Conservation (phyloP, 2,888 invertebrate species). For the Parthenolecanium corni region DNA sequence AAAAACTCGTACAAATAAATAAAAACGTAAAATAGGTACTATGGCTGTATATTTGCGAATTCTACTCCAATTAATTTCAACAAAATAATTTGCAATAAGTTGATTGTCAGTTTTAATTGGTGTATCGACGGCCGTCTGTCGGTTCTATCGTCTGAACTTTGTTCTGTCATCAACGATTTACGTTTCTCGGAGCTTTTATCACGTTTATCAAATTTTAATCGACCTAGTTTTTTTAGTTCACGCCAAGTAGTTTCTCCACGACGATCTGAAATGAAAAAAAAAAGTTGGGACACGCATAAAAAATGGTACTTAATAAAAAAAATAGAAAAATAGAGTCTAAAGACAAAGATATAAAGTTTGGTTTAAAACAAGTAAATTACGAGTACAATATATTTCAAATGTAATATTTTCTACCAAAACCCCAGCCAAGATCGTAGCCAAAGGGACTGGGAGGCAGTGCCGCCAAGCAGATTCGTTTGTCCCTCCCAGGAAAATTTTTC, state of each 20-base stretch:
- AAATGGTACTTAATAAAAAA: neutral
- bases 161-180: slow-evolving; percentile 2
- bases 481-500: no score
- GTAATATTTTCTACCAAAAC: no score
- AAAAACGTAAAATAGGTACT: slow-evolving; percentile 14
- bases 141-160: slow-evolving; percentile 5
- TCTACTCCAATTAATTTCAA: slow-evolving; percentile 24
- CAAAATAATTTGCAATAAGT: slow-evolving; percentile 21
- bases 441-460: no score
- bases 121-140: slow-evolving; percentile 23
- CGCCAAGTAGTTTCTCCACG: slow-evolving; percentile 14
- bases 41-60: slow-evolving; percentile 14
- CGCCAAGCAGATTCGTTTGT: no score
- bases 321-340: neutral
- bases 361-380: no score
- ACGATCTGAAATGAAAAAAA: slow-evolving; percentile 2
- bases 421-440: no score
- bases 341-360: neutral
- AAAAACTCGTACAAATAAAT: neutral
- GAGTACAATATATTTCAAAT: no score
- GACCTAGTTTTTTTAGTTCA: slow-evolving; percentile 11
- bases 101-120: slow-evolving; percentile 28
- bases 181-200: neutral
- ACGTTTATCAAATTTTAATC: slow-evolving; percentile 3
- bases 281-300: neutral